Evolutionary conservation across 2,888 invertebrate genomes (phyloP), one percentile per base, ranked within the genome.

Genomic region (Erebia aethiops): DNA sequence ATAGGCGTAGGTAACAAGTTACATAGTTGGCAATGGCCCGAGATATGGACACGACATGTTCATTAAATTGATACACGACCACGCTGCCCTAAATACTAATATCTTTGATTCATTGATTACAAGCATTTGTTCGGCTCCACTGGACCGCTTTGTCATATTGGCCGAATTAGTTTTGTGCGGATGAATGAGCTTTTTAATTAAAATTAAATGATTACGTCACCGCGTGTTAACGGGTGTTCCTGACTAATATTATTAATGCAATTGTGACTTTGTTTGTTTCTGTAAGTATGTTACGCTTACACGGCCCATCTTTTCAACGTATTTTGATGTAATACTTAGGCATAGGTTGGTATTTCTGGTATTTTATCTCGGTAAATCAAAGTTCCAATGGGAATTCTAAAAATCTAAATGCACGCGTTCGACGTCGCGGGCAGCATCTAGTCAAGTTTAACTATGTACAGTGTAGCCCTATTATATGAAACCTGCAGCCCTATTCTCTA

Each of bases 21-120:
- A 68, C 66, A 35, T 41, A 70, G 61, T 70, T 43, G 62, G 73
- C 71, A 70, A 75, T 58, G 71, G 74, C 69, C 79, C 84, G 81
- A 66, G 69, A 78, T 81, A 86, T 80, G 84, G 87, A 73, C 80
- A 80, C 71, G 80, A 82, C 82, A 74, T 71, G 80, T 76, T 82
- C 81, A 81, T 83, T 83, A 82, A 76, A 79, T 77, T 78, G 79
- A 79, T 80, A 78, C 78, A 77, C 78, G 77, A 78, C 69, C 74
- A 64, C 61, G 65, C 70, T 81, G 84, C 74, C 81, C 84, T 82
- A 80, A 83, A 83, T 85, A 82, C 73, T 79, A 69, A 71, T 75
- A 72, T 62, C 69, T 63, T 72, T 71, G 70, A 70, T 71, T 71
- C 54, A 71, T 71, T 69, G 67, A 73, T 65, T 75, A 52, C 51